A percentile compares a stretch with the other conserved stretches of the same genome.
These are phyloP conservation scores for Cinclus cinclus DNA, from an alignment of 2,113 vertebrate species.

Conservation along the genomic window DNA sequence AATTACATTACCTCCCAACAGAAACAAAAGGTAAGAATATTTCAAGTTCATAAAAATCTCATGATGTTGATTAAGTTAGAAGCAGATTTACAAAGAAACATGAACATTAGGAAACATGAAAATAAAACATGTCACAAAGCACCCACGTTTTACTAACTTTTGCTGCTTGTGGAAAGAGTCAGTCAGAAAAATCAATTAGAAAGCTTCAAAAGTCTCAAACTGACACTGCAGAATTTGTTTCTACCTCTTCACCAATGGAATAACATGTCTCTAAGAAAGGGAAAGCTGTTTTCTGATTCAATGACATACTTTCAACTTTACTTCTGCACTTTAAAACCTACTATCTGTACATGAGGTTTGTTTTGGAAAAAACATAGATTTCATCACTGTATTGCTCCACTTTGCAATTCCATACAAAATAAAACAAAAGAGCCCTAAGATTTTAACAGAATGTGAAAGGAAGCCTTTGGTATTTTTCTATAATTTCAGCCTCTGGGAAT, in stretches of 20 bases:
- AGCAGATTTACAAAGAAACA: neutral
- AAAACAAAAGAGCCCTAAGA: neutral
- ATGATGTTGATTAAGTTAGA: neutral
- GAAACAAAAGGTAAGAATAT: neutral
- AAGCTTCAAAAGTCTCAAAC: neutral
- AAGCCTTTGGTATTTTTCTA: neutral
- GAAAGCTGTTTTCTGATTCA: neutral
- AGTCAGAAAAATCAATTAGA: neutral
- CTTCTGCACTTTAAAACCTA: neutral
- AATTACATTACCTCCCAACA: neutral
- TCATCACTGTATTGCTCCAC: neutral
- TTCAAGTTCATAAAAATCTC: neutral
- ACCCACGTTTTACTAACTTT: neutral
- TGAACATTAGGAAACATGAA: neutral
- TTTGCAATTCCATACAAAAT: neutral
- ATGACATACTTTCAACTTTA: neutral
- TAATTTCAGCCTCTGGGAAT: neutral
- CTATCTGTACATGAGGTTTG: neutral
- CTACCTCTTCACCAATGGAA: neutral
- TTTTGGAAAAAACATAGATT: fast-evolving
- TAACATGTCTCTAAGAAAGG: neutral
- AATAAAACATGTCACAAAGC: neutral
- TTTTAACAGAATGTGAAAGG: neutral
- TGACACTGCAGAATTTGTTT: neutral
- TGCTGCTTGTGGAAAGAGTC: neutral